A percentile compares a stretch with the other conserved stretches of the same genome.
phyloP scores from a whole-genome alignment of 2,113 vertebrate species.

The Machaerirhynchus nigripectus region DNA sequence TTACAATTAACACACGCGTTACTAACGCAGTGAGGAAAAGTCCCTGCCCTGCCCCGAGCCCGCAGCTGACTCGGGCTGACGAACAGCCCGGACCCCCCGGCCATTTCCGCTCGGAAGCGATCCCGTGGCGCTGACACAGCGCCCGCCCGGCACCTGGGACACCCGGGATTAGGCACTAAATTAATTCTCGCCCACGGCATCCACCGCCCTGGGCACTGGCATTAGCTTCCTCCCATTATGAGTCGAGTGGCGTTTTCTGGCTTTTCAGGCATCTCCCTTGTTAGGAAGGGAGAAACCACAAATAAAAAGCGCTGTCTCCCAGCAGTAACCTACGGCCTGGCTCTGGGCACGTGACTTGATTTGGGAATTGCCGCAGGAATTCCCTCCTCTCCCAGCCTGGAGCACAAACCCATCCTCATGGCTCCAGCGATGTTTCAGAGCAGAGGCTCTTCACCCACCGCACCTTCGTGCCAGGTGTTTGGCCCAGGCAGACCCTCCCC shows the following conservation, averaged over 20 bases:
- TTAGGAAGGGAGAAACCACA: neutral
- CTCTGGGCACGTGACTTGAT: accelerated
- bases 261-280: neutral
- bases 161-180: neutral
- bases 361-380: neutral
- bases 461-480: neutral
- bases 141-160: neutral
- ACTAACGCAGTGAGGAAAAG: neutral
- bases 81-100: accelerated
- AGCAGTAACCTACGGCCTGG: neutral
- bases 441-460: neutral
- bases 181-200: neutral
- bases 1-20: neutral
- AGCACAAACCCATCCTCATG: neutral
- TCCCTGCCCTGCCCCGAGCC: neutral
- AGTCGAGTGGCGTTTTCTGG: neutral
- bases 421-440: neutral
- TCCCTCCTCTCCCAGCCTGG: neutral
- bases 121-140: neutral
- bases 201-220: neutral
- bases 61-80: neutral
- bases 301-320: neutral
- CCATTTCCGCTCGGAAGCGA: neutral
- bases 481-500: neutral
- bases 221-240: neutral